Evolutionary conservation across 2,888 invertebrate species (phyloP).

Genomic region (Drosophila bunnanda): DNA sequence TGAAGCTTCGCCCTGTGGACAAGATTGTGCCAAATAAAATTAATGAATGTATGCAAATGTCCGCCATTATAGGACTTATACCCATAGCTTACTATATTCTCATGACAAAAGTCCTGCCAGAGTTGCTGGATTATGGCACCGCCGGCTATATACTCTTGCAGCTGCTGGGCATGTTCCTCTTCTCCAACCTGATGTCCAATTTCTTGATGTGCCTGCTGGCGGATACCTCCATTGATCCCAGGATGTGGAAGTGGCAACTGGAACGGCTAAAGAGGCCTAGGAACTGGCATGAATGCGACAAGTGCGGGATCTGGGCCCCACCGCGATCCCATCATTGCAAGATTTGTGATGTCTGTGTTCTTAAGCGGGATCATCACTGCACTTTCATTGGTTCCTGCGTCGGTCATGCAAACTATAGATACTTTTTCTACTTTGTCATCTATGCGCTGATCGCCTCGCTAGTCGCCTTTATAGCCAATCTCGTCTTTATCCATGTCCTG

Average conservation of each 20-base stretch:
- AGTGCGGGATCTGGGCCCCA: slow-evolving; percentile 10
- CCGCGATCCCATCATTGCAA: slow-evolving; percentile 6
- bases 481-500: neutral
- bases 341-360: slow-evolving; percentile 3
- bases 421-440: slow-evolving; percentile 7
- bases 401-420: slow-evolving; percentile 12
- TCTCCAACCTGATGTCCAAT: slow-evolving; percentile 1
- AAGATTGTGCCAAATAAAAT: neutral
- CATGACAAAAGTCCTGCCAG: neutral
- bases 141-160: slow-evolving; percentile 2
- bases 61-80: neutral
- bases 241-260: neutral
- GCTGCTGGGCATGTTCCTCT: neutral
- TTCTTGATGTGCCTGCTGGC: neutral
- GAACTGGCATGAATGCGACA: neutral
- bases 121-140: slow-evolving; percentile 2
- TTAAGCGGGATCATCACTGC: slow-evolving; percentile 15
- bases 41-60: neutral
- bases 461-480: neutral
- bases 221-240: slow-evolving; percentile 1
- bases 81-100: slow-evolving; percentile 3
- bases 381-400: slow-evolving; percentile 3
- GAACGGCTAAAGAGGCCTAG: neutral
- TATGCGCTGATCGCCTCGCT: neutral
- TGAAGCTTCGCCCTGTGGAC: neutral